phyloP scores from a whole-genome alignment of 2,888 invertebrate species.

The Tribolium freemani region DNA sequence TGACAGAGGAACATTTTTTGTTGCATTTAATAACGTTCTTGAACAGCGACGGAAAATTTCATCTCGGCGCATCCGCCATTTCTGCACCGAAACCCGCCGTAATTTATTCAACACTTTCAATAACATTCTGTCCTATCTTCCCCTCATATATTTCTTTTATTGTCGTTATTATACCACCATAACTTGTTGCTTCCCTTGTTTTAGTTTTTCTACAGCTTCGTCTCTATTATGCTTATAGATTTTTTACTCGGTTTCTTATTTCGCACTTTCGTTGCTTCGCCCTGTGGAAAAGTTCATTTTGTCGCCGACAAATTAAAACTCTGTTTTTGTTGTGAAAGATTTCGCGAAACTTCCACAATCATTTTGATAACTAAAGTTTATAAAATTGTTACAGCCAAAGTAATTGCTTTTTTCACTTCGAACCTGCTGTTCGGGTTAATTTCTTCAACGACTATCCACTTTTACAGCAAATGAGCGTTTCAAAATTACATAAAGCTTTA shows the following conservation, averaged over 20 bases:
- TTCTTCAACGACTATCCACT: slow-evolving; percentile 38
- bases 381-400: slow-evolving; percentile 32
- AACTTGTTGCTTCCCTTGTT: slow-evolving; percentile 11
- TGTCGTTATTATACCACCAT: slow-evolving; percentile 6
- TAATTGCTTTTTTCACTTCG: slow-evolving; percentile 32
- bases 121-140: not conserved
- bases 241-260: not conserved
- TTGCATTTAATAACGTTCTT: not conserved
- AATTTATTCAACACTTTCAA: not conserved
- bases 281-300: slow-evolving; percentile 6
- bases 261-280: not conserved
- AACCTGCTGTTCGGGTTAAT: slow-evolving; percentile 39
- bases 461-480: slow-evolving; percentile 24
- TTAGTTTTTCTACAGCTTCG: not conserved
- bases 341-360: slow-evolving; percentile 27
- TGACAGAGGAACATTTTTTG: not conserved
- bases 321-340: slow-evolving; percentile 16
- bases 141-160: slow-evolving; percentile 1
- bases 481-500: slow-evolving; percentile 40
- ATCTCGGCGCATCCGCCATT: not conserved
- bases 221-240: not conserved
- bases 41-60: not conserved
- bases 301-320: slow-evolving; percentile 7
- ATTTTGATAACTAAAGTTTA: slow-evolving; percentile 33
- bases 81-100: not conserved